phyloP scores from a whole-genome alignment of 2,797 vertebrate species.

The Acipenser transmontanus region DNA sequence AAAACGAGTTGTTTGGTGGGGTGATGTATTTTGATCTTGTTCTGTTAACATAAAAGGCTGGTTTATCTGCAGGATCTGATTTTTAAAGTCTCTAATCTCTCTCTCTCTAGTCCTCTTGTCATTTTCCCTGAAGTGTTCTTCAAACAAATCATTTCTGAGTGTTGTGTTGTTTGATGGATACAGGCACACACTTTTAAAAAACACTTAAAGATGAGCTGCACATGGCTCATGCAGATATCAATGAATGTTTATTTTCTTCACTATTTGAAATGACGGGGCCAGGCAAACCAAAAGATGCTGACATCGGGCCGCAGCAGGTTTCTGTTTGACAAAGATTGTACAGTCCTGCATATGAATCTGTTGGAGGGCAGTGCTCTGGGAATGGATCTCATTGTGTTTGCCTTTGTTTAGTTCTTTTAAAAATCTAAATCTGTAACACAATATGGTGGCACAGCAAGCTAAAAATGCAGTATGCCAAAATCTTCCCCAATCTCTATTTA shows the following conservation, averaged over 20 bases:
- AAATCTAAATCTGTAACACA: slow-evolving; percentile 19
- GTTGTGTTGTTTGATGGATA: slow-evolving; percentile 5
- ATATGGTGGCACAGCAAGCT: slow-evolving; percentile 14
- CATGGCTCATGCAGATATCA: slow-evolving; percentile 26
- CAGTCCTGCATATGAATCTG: not conserved
- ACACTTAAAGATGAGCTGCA: slow-evolving; percentile 26
- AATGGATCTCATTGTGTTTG: slow-evolving; percentile 3
- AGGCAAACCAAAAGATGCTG: slow-evolving; percentile 18
- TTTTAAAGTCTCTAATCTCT: too few relatives aligned
- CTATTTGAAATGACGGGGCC: slow-evolving; percentile 9
- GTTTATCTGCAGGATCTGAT: too few relatives aligned
- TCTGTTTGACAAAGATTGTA: not conserved
- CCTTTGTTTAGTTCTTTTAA: not conserved
- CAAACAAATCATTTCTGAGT: too few relatives aligned
- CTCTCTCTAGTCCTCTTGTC: too few relatives aligned
- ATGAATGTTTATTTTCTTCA: slow-evolving; percentile 29
- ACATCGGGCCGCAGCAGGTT: slow-evolving; percentile 21
- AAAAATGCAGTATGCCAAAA: not conserved
- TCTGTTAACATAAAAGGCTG: too few relatives aligned
- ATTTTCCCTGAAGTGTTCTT: too few relatives aligned
- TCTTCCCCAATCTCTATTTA: too few relatives aligned
- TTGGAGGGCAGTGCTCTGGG: slow-evolving; percentile 4
- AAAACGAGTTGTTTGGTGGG: too few relatives aligned
- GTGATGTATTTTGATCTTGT: too few relatives aligned
- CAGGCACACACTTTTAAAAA: slow-evolving; percentile 15